Conservation (phyloP, 2,113 vertebrate genomes). For the Saccopteryx bilineata region DNA sequence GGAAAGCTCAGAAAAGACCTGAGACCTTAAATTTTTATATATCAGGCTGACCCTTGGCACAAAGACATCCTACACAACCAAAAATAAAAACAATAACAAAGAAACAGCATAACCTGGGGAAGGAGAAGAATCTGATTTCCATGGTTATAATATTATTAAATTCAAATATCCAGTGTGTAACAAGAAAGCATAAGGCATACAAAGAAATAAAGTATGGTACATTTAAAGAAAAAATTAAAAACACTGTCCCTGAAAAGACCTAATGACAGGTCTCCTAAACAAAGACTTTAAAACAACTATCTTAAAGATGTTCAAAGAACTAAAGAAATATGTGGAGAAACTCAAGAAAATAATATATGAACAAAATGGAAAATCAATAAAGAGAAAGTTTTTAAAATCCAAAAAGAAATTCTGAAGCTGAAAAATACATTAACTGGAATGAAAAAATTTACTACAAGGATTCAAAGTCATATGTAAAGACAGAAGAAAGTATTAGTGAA, state of each 20-base stretch:
- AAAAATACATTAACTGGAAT: not conserved
- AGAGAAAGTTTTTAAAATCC: not conserved
- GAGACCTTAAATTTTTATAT: not conserved
- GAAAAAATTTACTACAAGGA: not conserved
- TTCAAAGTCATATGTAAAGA: constrained; percentile 8
- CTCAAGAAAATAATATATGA: not conserved
- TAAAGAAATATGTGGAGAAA: not conserved
- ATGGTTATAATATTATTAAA: not conserved
- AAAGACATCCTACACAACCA: not conserved
- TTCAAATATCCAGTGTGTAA: not conserved
- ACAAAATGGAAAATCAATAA: not conserved
- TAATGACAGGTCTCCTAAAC: not conserved
- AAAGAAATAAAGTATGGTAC: not conserved
- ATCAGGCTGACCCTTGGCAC: not conserved
- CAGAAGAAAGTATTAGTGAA: not conserved
- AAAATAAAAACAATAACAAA: not conserved
- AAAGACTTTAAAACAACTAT: not conserved
- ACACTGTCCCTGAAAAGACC: not conserved
- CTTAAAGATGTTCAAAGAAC: constrained; percentile 3
- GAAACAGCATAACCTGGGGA: not conserved
- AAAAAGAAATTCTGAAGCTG: not conserved
- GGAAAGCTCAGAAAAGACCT: not conserved
- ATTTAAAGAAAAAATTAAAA: not conserved
- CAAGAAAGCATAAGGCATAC: not conserved
- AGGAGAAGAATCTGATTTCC: not conserved